Base-by-base conservation (phyloP, 2,888 invertebrate genomes). In the Acanthococcus lagerstroemiae region DNA sequence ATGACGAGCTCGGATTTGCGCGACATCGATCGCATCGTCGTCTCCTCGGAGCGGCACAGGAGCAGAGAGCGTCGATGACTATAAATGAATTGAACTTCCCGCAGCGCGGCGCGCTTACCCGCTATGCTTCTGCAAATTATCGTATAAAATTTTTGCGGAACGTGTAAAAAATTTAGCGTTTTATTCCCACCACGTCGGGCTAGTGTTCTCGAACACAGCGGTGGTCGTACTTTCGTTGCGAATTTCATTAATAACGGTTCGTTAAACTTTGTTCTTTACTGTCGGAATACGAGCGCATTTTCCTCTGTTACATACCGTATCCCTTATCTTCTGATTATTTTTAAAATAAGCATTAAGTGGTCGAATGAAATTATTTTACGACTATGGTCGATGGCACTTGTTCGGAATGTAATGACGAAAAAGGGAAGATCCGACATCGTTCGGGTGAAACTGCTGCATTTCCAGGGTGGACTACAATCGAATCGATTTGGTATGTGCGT, bases 201-300 rank as follows among this genome's bases (percentile, higher is more conserved):
- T 37, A 3, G 12, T 15, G 37, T n/a, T 37, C 37, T 37, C 37
- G 37, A 56, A 22, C 46, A 21, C 58, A 58, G 22, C 25, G 45
- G 58, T 45, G 58, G 58, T 45, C 46, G 58, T 30, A 25, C 27
- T n/a, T 55, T 58, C 45, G 45, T 22, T 30, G 45, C 45, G 26
- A 58, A 58, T 58, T 58, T 25, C 58, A 46, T 58, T 58, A 58
- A 45, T 58, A 45, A 44, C 46, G 58, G 58, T 58, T 58, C 58
- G 58, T 58, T 58, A 45, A 58, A 58, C 58, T 58, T 58, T 45
- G 58, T 58, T 45, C 58, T 58, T 58, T 45, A 58, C 58, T 45
- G 48, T 15, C 21, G 48, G 19, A 19, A 48, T 48, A 48, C n/a
- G 48, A 48, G 21, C n/a, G 21, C 17, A 48, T 48, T 48, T 48